Percentiles rank a stretch among this genome's conserved stretches.
phyloP scores from a whole-genome alignment of 2,888 invertebrate species.

The Hyles lineata region DNA sequence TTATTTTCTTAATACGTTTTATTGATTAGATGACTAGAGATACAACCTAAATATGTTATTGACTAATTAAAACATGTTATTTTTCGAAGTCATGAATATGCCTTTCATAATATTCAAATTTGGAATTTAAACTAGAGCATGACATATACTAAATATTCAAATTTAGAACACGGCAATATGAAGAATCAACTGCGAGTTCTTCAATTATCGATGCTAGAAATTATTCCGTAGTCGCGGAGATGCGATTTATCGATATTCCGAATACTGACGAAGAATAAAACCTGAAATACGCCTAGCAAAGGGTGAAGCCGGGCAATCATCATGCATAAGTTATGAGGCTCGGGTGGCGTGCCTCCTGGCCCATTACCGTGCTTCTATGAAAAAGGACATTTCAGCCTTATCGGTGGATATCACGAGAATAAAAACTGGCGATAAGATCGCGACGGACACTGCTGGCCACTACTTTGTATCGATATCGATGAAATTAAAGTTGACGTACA shows the following conservation, averaged over 20 bases:
- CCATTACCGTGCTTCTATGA: slow-evolving; percentile 83
- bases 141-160: not conserved
- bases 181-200: not conserved
- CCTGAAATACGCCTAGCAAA: slow-evolving; percentile 59
- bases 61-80: too few relatives aligned
- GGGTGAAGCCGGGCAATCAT: slow-evolving; percentile 79
- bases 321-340: slow-evolving; percentile 81
- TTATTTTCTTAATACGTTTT: too few relatives aligned
- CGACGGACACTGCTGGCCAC: slow-evolving; percentile 47
- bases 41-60: too few relatives aligned
- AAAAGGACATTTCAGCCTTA: slow-evolving; percentile 83
- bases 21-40: too few relatives aligned
- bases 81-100: too few relatives aligned
- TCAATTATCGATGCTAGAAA: slow-evolving; percentile 1
- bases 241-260: slow-evolving; percentile 25
- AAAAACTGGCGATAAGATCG: slow-evolving; percentile 82
- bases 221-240: slow-evolving; percentile 14
- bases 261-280: slow-evolving; percentile 27
- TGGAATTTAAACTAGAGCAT: too few relatives aligned
- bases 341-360: slow-evolving; percentile 75
- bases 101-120: too few relatives aligned
- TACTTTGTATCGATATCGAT: slow-evolving; percentile 48
- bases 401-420: slow-evolving; percentile 83
- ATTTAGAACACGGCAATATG: not conserved
- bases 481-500: slow-evolving; percentile 9